A percentile compares a stretch with the other conserved stretches of the same genome.
These are phyloP conservation scores for Teleopsis dalmanni DNA, from an alignment of 1,140 invertebrate genomes.

Conservation along the genomic window DNA sequence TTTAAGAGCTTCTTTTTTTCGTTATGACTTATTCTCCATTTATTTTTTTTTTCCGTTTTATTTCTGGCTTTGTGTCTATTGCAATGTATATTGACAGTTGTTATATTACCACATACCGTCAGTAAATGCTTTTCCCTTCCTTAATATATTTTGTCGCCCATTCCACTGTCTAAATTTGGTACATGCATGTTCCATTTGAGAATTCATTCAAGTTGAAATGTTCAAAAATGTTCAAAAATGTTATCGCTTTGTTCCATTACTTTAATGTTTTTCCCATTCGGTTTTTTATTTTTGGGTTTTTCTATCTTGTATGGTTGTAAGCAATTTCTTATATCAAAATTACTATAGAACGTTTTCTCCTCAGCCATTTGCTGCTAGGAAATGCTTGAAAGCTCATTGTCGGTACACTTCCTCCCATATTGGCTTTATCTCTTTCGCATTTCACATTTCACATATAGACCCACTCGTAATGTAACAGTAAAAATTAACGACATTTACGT, in stretches of 20 bases:
- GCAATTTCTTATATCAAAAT: too few relatives aligned
- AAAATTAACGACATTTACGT: conserved; percentile 7
- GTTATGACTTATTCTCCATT: too few relatives aligned
- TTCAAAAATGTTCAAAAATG: conserved; percentile 41
- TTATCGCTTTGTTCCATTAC: conserved; percentile 43
- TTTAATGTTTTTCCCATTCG: conserved; percentile 20
- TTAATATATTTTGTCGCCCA: neutral
- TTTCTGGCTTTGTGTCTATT: too few relatives aligned
- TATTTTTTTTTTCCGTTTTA: too few relatives aligned
- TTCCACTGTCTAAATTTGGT: neutral
- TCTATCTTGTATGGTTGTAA: too few relatives aligned
- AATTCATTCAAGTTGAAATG: conserved; percentile 43
- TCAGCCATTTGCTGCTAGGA: neutral
- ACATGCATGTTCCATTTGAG: conserved; percentile 23
- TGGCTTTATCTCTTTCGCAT: neutral
- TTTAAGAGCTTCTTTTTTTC: too few relatives aligned
- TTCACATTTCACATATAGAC: neutral
- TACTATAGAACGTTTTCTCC: too few relatives aligned
- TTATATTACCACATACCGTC: too few relatives aligned
- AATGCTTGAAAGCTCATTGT: conserved; percentile 2
- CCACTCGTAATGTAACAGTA: neutral
- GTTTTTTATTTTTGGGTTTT: too few relatives aligned
- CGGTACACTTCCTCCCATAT: neutral
- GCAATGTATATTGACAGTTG: too few relatives aligned
- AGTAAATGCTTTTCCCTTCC: neutral